phyloP scores from a whole-genome alignment of 64 coral and sea anemone genomes.

The Montipora efflorescens region DNA sequence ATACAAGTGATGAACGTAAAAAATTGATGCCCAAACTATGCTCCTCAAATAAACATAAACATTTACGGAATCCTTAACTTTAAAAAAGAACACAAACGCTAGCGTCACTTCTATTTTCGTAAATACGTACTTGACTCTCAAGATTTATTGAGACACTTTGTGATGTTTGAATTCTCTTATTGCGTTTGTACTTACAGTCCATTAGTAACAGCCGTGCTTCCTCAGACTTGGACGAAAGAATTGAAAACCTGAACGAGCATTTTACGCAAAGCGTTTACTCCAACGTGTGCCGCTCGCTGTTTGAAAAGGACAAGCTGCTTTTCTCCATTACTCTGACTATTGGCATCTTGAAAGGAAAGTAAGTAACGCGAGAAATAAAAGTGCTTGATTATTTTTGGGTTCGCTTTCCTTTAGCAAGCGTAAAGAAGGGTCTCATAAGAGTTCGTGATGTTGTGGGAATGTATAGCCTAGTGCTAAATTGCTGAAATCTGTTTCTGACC shows the following conservation, averaged over 20 bases:
- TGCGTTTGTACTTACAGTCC: constrained; percentile 71
- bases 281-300: constrained; percentile 96
- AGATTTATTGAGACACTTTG: too few species aligned
- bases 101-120: too few species aligned
- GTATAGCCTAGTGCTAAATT: too few species aligned
- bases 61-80: too few species aligned
- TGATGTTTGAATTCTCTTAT: too few species aligned
- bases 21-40: too few species aligned
- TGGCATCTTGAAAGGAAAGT: constrained; percentile 95
- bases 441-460: too few species aligned
- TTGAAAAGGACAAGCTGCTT: constrained; percentile 98
- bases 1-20: too few species aligned
- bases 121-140: too few species aligned
- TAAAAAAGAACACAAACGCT: too few species aligned
- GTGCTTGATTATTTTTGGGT: not conserved
- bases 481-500: too few species aligned
- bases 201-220: constrained; percentile 93
- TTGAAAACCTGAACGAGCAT: constrained; percentile 91
- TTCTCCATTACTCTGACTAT: constrained; percentile 96
- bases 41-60: too few species aligned
- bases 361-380: not conserved
- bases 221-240: constrained; percentile 85
- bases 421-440: not conserved
- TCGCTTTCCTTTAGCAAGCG: not conserved
- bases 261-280: constrained; percentile 98